These are phyloP conservation scores for Nephrotoma flavescens DNA, from an alignment of 2,888 invertebrate genomes.

Conservation along the genomic window DNA sequence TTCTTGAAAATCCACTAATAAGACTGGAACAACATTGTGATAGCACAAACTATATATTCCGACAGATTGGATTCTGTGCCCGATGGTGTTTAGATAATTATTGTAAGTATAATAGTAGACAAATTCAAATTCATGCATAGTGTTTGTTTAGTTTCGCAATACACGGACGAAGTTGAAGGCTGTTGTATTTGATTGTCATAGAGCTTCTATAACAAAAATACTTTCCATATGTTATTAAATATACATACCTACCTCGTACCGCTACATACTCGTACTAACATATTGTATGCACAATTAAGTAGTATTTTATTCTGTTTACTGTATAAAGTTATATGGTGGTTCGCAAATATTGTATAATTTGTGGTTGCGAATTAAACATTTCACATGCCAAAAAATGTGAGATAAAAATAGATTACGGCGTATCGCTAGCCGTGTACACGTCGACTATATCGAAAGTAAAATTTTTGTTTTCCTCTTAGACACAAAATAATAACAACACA, in stretches of 20 bases:
- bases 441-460: not conserved
- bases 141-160: not conserved
- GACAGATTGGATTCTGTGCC: conserved; percentile 86
- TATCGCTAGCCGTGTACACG: not conserved
- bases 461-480: not conserved
- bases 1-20: conserved; percentile 49
- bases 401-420: not conserved
- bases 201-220: not conserved
- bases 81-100: conserved; percentile 87
- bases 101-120: conserved; percentile 40
- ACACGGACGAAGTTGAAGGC: conserved; percentile 1
- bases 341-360: not conserved
- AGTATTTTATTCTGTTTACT: not conserved
- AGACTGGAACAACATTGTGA: conserved; percentile 50
- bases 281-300: not conserved
- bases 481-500: not conserved
- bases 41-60: conserved; percentile 46
- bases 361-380: not conserved
- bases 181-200: not conserved
- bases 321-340: not conserved
- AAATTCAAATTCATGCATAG: not conserved
- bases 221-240: not conserved
- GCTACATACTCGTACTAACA: not conserved
- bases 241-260: not conserved
- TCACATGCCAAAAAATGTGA: not conserved